Conservation (phyloP, 2,113 vertebrate genomes). For the Uropsilus gracilis region DNA sequence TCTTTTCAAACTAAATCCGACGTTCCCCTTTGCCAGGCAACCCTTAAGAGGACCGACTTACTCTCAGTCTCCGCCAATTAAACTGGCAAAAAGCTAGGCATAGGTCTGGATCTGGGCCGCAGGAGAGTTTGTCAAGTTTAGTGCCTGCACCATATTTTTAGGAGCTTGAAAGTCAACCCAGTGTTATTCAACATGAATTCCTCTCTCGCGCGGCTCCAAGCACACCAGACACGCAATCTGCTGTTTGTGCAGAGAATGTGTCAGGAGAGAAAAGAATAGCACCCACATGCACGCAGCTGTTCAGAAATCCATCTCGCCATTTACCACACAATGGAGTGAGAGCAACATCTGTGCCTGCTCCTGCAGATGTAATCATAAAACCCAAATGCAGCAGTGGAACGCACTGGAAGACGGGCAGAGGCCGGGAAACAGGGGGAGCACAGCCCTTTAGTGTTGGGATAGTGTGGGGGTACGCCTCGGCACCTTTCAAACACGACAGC, state of each 20-base stretch:
- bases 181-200: constrained; percentile 39
- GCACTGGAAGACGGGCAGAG: constrained; percentile 9
- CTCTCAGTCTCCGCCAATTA: neutral
- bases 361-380: constrained; percentile 59
- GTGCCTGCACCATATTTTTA: constrained; percentile 1
- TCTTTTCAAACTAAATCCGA: constrained; percentile 30
- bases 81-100: neutral
- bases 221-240: constrained; percentile 60
- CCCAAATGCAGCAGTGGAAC: constrained; percentile 18
- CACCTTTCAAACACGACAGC: constrained; percentile 50
- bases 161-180: constrained; percentile 50
- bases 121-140: constrained; percentile 46
- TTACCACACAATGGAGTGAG: constrained; percentile 67
- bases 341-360: constrained; percentile 72
- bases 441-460: neutral
- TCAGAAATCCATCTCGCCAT: constrained; percentile 67
- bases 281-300: constrained; percentile 54
- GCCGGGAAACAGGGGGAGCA: constrained; percentile 15
- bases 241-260: constrained; percentile 58
- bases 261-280: constrained; percentile 62
- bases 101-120: neutral
- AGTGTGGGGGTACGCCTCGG: neutral
- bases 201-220: constrained; percentile 50
- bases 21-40: neutral
- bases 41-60: constrained; percentile 6